Evolutionary conservation across 1,140 invertebrate species (phyloP), one percentile per base, ranked within the genome.

Genomic region (Drosophila lini): DNA sequence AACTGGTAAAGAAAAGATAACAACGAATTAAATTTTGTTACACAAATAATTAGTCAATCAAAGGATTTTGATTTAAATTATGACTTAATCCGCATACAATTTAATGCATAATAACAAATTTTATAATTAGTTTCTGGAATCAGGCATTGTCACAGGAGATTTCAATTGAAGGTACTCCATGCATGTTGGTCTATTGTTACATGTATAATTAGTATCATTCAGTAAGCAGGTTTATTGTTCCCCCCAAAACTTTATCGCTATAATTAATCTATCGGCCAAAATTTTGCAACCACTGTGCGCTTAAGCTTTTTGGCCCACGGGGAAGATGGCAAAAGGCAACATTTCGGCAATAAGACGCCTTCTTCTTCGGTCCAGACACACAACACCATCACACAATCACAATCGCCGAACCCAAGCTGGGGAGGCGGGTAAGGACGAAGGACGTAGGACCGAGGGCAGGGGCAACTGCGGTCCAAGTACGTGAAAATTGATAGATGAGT

Each of bases 401-500:
- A 44, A 57, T 52, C 58, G 28, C 59, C 74, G 47, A 63, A 32
- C 48, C 61, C 53, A 34, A 68, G 45, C 22, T 11, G 34, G 56
- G 31, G 40, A 16, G 28, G 40, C 32, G 41, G 41, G 44, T 36
- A 38, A 52, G 48, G 47, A 48, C 19, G 42, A 22, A 41, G 34
- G 59, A 36, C 8, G 47, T 22, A 31, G 42, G 44, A 11, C 22
- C 3, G 52, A 28, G 25, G 60, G 45, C 45, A 52, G 45, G 31
- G 64, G 64, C 74, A 88, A 80, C 75, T 89, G 88, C 53, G 73
- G 78, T 78, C 76, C 85, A 85, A 90, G 89, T 91, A 91, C 90
- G 90, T 91, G 90, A 91, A 91, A 91, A 91, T 91, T 91, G 90
- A 91, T 91, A 91, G 90, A 91, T 91, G 90, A 91, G 90, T 91